These are phyloP conservation scores for Drosophila oshimai DNA, from an alignment of 1,140 invertebrate species.

Conservation along the genomic window DNA sequence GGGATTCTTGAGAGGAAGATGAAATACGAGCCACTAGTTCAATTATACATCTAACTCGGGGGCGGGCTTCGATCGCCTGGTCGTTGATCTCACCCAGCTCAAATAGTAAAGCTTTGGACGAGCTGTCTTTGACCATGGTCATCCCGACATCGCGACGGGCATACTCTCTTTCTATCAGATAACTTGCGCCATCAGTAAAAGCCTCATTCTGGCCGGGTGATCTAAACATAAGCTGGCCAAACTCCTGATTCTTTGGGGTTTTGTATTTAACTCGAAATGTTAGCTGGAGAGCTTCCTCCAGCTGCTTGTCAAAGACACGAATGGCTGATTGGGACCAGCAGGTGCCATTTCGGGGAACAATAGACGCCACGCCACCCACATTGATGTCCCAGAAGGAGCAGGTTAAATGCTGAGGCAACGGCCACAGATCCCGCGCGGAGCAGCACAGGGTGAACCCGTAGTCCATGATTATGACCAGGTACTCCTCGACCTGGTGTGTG, in stretches of 20 bases:
- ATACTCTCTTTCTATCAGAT: not conserved
- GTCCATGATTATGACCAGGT: constrained; percentile 37
- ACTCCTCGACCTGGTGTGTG: not conserved
- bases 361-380: not conserved
- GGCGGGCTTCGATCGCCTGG: not conserved
- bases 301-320: not conserved
- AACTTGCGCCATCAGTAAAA: not conserved
- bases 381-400: not conserved
- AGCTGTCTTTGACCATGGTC: not conserved
- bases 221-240: constrained; percentile 26
- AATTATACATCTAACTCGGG: not conserved
- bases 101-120: not conserved
- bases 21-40: not conserved
- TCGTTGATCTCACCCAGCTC: constrained; percentile 27
- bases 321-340: constrained; percentile 9
- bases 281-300: not conserved
- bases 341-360: not conserved
- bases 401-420: constrained; percentile 1
- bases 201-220: no score
- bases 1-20: no score
- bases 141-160: not conserved
- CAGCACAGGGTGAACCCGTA: constrained; percentile 47
- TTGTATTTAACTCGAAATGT: not conserved
- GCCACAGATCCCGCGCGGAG: constrained; percentile 16
- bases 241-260: not conserved